These are phyloP conservation scores for Agrochola circellaris DNA, from an alignment of 2,888 invertebrate species.

Conservation along the genomic window DNA sequence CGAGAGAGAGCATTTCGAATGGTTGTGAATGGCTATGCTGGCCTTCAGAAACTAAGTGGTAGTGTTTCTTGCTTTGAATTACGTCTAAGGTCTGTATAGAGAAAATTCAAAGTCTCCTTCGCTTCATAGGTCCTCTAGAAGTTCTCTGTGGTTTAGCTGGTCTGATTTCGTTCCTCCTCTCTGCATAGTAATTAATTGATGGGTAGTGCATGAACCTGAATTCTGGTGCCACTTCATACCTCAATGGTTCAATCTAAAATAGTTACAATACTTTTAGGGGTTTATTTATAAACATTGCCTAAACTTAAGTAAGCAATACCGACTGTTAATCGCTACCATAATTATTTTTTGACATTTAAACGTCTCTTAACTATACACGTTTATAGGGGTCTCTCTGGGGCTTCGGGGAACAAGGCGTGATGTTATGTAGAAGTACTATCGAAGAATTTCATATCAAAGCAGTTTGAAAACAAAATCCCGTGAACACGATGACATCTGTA, in stretches of 20 bases:
- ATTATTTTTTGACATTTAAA: not conserved
- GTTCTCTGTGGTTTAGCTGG: conserved; percentile 16
- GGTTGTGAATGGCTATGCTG: not conserved
- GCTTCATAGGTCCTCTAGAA: not conserved
- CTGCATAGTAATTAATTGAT: conserved; percentile 41
- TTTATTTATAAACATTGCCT: not conserved
- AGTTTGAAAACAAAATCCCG: too few species aligned
- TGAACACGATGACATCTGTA: too few species aligned
- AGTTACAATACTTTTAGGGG: not conserved
- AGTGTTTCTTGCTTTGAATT: not conserved
- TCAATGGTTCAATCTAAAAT: conserved; percentile 61
- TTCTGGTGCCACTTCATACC: conserved; percentile 68
- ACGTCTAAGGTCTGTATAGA: not conserved
- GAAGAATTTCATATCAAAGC: too few species aligned
- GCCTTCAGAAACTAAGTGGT: not conserved
- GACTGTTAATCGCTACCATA: not conserved
- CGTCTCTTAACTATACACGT: not conserved
- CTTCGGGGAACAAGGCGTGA: too few species aligned
- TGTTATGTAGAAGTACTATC: too few species aligned
- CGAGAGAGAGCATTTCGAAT: not conserved
- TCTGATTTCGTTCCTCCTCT: conserved; percentile 18
- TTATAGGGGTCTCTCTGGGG: too few species aligned
- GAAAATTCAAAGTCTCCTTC: conserved; percentile 20
- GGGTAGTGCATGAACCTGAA: conserved; percentile 77
- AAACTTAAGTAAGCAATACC: not conserved